Evolutionary conservation across 2,888 invertebrate genomes (phyloP).

Genomic region (Andrena camellia): DNA sequence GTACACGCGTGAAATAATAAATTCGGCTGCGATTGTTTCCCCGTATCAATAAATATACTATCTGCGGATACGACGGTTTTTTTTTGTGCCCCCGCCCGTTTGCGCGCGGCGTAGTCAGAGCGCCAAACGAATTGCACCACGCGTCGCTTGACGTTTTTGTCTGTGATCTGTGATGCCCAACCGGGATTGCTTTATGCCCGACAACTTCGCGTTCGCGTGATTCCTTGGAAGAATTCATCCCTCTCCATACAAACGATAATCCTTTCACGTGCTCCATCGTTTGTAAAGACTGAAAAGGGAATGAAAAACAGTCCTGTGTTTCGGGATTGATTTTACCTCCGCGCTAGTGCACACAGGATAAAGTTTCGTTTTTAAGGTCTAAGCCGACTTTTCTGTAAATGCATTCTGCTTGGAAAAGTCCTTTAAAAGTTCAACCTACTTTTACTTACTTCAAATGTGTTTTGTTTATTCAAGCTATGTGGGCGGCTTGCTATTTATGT

Average conservation of each 20-base stretch:
- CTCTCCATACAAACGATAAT: neutral
- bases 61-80: conserved; percentile 65
- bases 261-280: neutral
- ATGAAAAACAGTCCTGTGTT: too few relatives aligned
- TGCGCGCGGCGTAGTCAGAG: conserved; percentile 48
- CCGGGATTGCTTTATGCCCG: conserved; percentile 57
- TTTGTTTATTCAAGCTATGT: too few relatives aligned
- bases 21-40: conserved; percentile 74
- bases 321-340: too few relatives aligned
- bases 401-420: too few relatives aligned
- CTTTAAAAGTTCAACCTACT: too few relatives aligned
- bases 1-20: conserved; percentile 71
- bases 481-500: too few relatives aligned
- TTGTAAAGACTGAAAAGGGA: too few relatives aligned
- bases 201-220: conserved; percentile 43
- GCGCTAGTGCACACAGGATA: too few relatives aligned
- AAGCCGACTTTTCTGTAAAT: too few relatives aligned
- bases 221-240: conserved; percentile 45
- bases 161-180: conserved; percentile 46
- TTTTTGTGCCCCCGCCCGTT: conserved; percentile 54
- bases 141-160: conserved; percentile 60
- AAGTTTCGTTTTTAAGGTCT: too few relatives aligned
- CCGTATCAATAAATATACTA: conserved; percentile 76
- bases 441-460: too few relatives aligned
- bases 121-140: conserved; percentile 68